Evolutionary conservation across 1,140 invertebrate species (phyloP).

Genomic region (Nebria ingens): DNA sequence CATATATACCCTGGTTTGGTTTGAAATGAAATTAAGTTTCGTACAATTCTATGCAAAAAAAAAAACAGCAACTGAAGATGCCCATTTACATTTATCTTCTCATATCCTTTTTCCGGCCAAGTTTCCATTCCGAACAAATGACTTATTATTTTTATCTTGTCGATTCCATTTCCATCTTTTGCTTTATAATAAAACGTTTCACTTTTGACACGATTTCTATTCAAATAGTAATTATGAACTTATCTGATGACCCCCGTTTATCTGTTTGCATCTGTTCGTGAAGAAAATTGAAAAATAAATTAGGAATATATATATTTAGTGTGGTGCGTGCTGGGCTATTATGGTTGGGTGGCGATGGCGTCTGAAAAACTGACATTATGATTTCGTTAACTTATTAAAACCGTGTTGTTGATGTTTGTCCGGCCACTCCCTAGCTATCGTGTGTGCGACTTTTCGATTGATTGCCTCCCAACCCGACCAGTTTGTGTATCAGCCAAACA

Average conservation of each 20-base stretch:
- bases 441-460: background rate
- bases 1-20: too few species aligned
- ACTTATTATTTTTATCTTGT: background rate
- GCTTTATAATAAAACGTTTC: background rate
- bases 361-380: constrained; percentile 2
- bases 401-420: background rate
- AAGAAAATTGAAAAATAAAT: constrained; percentile 8
- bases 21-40: background rate
- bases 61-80: background rate
- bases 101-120: background rate
- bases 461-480: background rate
- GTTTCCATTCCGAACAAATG: too few species aligned
- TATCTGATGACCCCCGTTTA: background rate
- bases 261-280: background rate
- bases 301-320: background rate
- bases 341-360: too few species aligned
- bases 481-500: constrained; percentile 1
- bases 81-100: background rate
- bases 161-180: background rate
- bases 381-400: constrained; percentile 7
- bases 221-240: background rate
- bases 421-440: background rate
- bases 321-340: background rate
- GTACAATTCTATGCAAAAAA: background rate
- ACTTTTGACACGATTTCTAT: background rate